Conservation (phyloP, 30 jellyfish, hydroid and myxozoan genomes). For the Turritopsis dohrnii region DNA sequence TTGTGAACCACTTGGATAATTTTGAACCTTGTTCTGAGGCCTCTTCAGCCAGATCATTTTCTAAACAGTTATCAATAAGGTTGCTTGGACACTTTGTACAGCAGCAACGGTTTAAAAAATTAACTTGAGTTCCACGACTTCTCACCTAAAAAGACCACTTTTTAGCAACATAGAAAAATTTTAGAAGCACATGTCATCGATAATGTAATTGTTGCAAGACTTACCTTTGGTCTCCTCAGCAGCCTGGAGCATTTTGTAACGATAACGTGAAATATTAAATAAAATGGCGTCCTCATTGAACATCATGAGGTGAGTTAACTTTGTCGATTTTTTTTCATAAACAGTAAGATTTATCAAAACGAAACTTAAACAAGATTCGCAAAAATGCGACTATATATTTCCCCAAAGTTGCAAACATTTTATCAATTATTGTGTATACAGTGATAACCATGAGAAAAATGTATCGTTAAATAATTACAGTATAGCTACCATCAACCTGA, state of each 20-base stretch:
- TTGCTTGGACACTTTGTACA: neutral
- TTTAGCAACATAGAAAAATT: neutral
- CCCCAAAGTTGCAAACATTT: too few relatives aligned
- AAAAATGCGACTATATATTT: too few relatives aligned
- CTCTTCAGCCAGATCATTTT: neutral
- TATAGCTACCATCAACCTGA: too few relatives aligned
- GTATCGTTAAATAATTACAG: too few relatives aligned
- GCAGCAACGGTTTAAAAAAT: neutral
- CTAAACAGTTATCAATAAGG: neutral
- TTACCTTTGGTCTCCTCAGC: neutral
- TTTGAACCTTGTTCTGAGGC: neutral
- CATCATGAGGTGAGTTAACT: too few relatives aligned
- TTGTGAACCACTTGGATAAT: neutral
- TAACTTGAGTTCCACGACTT: neutral
- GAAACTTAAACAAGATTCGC: too few relatives aligned
- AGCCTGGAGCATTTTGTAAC: neutral
- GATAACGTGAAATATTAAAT: neutral
- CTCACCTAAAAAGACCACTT: neutral
- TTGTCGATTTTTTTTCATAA: too few relatives aligned
- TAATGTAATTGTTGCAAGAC: neutral
- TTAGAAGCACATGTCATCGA: neutral
- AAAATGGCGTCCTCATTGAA: too few relatives aligned
- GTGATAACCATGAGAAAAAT: too few relatives aligned
- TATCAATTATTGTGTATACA: too few relatives aligned
- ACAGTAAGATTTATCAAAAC: too few relatives aligned